phyloP scores from a whole-genome alignment of 2,888 invertebrate species.

The Drosophila monieri region DNA sequence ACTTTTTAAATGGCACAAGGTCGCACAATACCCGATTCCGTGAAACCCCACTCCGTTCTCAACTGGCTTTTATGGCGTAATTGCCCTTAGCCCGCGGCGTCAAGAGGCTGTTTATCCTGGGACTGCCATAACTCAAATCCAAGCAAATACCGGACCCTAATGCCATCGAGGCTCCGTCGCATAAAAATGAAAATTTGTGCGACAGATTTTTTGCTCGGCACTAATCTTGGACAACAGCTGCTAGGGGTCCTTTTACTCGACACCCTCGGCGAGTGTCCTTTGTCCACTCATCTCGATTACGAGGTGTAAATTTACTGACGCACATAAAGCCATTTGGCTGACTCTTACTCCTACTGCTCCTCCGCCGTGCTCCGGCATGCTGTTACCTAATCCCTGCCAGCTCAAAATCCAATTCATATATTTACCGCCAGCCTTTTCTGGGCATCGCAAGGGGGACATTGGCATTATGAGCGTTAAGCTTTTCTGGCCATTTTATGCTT shows the following conservation, averaged over 20 bases:
- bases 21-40: slow-evolving; percentile 11
- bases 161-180: slow-evolving; percentile 46
- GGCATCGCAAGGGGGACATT: slow-evolving; percentile 46
- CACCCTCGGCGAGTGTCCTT: slow-evolving; percentile 20
- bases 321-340: slow-evolving; percentile 76
- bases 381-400: slow-evolving; percentile 59
- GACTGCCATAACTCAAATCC: slow-evolving; percentile 60
- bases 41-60: slow-evolving; percentile 1
- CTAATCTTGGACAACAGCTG: slow-evolving; percentile 74
- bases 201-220: slow-evolving; percentile 58
- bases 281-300: slow-evolving; percentile 72
- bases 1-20: slow-evolving; percentile 39
- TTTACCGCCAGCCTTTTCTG: slow-evolving; percentile 67
- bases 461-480: slow-evolving; percentile 51
- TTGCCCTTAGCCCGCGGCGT: slow-evolving; percentile 47
- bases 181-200: slow-evolving; percentile 76
- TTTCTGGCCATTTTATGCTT: slow-evolving; percentile 43
- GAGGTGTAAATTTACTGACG: slow-evolving; percentile 80
- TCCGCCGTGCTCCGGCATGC: neutral
- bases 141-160: slow-evolving; percentile 60
- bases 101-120: slow-evolving; percentile 24
- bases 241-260: slow-evolving; percentile 39
- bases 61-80: slow-evolving; percentile 54
- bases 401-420: slow-evolving; percentile 77
- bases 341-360: neutral